Evolutionary conservation across 2,797 vertebrate species (phyloP), one percentile per base, ranked within the genome.

Genomic region (Carapus acus): DNA sequence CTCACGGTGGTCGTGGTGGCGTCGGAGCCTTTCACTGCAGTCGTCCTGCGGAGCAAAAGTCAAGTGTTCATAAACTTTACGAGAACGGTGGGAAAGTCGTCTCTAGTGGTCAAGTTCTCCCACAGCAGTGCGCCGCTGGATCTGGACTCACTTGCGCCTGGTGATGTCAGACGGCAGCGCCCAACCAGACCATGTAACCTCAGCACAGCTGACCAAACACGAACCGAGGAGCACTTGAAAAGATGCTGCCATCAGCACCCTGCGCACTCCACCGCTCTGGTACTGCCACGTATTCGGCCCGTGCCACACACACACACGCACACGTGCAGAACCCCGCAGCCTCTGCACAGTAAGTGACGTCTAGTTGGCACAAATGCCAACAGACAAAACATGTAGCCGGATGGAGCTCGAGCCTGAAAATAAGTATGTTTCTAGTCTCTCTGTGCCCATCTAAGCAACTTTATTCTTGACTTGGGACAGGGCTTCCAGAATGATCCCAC

Each of bases 201-300:
- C 49, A n/a, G 39, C 71, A 68, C 83, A 85, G 77, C 84, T 86
- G 80, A 80, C 77, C 71, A 86, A 87, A 87, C 77, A 85, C 53
- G 49, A 74, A 48, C 46, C 44, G 48, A 55, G 55, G 66, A 57
- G 45, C 23, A 58, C 48, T 77, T 71, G 57, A 65, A 69, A 73
- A 82, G 82, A 82, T 67, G 62, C 63, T 54, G 8, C 37, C 71
- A 62, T 68, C 49, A 58, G 62, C 65, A 9, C 64, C 64, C 50
- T 27, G 44, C 34, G 24, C 24, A 4, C 24, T 27, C 24, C 5
- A 27, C 24, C 65, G 61, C 31, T 8, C 43, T 40, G 74, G 79
- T 71, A 76, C 69, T 58, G 65, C 77, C 76, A 77, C 55, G 54
- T 83, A 63, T 73, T 71, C 68, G 24, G 45, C 51, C 22, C 54